A percentile compares a stretch with the other conserved stretches of the same genome.
phyloP scores from a whole-genome alignment of 2,888 invertebrate genomes.

The Empis livida region DNA sequence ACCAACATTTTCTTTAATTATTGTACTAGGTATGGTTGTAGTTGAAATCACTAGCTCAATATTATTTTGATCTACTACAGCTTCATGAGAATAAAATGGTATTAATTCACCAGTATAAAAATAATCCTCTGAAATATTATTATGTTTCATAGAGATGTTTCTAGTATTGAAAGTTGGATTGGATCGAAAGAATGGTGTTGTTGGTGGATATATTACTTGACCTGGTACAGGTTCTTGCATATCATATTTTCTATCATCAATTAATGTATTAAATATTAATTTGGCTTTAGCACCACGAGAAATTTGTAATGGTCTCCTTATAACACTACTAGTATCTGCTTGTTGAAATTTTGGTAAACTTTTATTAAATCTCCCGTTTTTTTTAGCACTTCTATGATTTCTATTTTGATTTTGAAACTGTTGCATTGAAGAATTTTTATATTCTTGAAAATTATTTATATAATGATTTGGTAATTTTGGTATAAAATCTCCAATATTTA shows the following conservation, averaged over 20 bases:
- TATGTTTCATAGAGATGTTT: too few relatives aligned
- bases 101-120: constrained; percentile 16
- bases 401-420: not conserved
- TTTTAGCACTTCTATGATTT: not conserved
- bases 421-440: not conserved
- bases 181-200: not conserved
- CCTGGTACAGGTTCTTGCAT: constrained; percentile 34
- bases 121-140: too few relatives aligned
- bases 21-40: too few relatives aligned
- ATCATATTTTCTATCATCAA: constrained; percentile 24
- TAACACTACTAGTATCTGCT: not conserved
- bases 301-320: constrained; percentile 20
- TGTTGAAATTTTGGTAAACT: not conserved
- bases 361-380: not conserved
- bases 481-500: not conserved
- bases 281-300: constrained; percentile 26
- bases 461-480: not conserved
- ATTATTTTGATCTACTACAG: constrained; percentile 6
- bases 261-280: constrained; percentile 28
- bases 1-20: too few relatives aligned
- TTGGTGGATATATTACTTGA: constrained; percentile 28
- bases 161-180: too few relatives aligned
- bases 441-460: not conserved
- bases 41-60: too few relatives aligned
- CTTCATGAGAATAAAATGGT: constrained; percentile 31